A percentile compares a stretch with the other conserved stretches of the same genome.
phyloP scores from a whole-genome alignment of 1,140 invertebrate species.

The Drosophila seguyi region DNA sequence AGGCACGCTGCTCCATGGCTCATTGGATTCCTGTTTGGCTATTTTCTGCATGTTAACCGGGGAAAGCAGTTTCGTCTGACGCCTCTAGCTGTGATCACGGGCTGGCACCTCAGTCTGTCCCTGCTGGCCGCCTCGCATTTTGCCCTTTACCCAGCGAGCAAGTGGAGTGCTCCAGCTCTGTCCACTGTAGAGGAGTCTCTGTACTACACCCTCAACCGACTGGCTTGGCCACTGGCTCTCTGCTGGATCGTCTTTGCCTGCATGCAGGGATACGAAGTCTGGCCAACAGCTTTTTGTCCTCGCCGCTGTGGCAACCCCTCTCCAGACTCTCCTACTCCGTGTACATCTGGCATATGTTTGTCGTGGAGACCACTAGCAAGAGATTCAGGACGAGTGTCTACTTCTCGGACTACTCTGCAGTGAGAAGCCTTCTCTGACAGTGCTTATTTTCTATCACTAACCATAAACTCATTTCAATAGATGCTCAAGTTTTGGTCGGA shows the following conservation, averaged over 20 bases:
- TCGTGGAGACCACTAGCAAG: slow-evolving; percentile 25
- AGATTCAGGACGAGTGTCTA: slow-evolving; percentile 24
- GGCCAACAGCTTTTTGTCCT: slow-evolving; percentile 85
- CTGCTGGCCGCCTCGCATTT: slow-evolving; percentile 45
- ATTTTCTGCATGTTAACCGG: slow-evolving; percentile 5
- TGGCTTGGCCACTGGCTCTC: slow-evolving; percentile 87
- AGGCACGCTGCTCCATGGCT: slow-evolving; percentile 59
- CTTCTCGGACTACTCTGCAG: slow-evolving; percentile 51
- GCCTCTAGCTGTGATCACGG: slow-evolving; percentile 19
- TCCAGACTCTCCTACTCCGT: slow-evolving; percentile 85
- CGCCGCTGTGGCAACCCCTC: slow-evolving; percentile 7
- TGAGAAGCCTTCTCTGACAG: neutral
- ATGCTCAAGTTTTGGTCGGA: slow-evolving; percentile 45
- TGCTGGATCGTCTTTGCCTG: slow-evolving; percentile 90
- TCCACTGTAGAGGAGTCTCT: slow-evolving; percentile 86
- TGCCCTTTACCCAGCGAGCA: slow-evolving; percentile 64
- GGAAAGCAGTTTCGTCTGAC: slow-evolving; percentile 25
- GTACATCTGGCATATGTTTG: slow-evolving; percentile 85
- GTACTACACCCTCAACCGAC: slow-evolving; percentile 88
- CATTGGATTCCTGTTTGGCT: slow-evolving; percentile 8
- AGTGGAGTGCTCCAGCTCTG: slow-evolving; percentile 52
- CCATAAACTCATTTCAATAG: neutral
- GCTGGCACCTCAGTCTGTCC: slow-evolving; percentile 61
- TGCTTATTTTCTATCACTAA: neutral
- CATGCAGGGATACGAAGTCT: slow-evolving; percentile 87